Conservation (phyloP, 2,113 vertebrate genomes). For the Podarcis raffonei region DNA sequence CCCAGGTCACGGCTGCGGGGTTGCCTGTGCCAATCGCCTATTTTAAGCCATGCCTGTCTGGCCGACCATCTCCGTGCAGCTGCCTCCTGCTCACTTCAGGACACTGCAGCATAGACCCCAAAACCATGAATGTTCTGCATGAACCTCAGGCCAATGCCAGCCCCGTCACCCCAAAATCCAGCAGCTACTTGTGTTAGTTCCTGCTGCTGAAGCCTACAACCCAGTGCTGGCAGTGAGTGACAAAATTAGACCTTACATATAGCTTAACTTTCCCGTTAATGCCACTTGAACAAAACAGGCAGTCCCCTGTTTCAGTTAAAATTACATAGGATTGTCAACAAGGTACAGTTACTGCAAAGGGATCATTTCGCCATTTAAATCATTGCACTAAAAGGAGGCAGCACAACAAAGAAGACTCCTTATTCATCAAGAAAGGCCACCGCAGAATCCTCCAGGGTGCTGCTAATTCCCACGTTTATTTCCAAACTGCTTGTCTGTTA, state of each 20-base stretch:
- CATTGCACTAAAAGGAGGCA: not conserved
- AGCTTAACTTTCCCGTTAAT: not conserved
- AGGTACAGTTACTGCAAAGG: accelerated
- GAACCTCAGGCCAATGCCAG: not conserved
- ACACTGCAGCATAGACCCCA: too few relatives aligned
- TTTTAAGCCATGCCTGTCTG: not conserved
- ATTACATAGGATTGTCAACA: not conserved
- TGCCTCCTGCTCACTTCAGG: not conserved
- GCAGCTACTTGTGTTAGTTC: not conserved
- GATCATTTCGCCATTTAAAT: accelerated
- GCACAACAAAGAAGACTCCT: not conserved
- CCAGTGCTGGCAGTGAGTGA: too few relatives aligned
- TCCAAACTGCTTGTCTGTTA: not conserved
- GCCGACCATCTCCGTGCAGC: not conserved
- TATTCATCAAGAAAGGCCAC: not conserved
- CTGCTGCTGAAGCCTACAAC: not conserved
- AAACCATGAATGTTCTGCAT: not conserved
- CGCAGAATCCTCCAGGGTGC: not conserved
- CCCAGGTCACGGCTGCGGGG: not conserved
- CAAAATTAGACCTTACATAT: not conserved
- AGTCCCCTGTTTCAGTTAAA: not conserved
- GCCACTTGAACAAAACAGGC: not conserved
- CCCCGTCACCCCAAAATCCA: not conserved
- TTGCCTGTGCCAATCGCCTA: not conserved
- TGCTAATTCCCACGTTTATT: not conserved